phyloP scores from a whole-genome alignment of 2,797 vertebrate genomes.

The Phoebastria nigripes region DNA sequence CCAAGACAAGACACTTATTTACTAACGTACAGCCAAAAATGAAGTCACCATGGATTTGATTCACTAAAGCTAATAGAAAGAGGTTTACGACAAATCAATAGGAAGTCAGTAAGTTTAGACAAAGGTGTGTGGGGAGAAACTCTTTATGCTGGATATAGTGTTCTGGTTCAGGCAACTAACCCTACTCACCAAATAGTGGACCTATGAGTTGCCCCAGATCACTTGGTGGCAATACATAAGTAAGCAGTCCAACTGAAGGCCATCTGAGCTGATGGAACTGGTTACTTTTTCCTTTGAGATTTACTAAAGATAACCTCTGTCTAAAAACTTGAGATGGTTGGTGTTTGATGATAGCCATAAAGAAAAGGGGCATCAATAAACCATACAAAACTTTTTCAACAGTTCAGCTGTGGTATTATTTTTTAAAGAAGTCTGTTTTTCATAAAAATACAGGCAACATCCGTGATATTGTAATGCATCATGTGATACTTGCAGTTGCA shows the following conservation, averaged over 20 bases:
- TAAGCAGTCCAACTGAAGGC: not conserved
- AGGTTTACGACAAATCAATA: not conserved
- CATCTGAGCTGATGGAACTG: not conserved
- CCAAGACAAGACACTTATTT: not conserved
- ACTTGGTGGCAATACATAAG: not conserved
- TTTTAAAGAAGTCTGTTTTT: not conserved
- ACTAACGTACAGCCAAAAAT: not conserved
- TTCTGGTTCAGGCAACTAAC: not conserved
- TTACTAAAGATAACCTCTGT: not conserved
- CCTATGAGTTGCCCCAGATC: not conserved
- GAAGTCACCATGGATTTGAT: not conserved
- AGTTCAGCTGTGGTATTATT: not conserved
- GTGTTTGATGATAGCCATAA: not conserved
- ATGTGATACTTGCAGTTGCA: not conserved
- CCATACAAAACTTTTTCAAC: not conserved
- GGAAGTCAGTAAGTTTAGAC: not conserved
- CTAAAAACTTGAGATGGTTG: not conserved
- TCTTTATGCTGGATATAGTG: not conserved
- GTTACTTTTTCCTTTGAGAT: not conserved
- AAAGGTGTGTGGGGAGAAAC: not conserved
- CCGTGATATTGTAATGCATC: too few species aligned
- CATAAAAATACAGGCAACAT: not conserved
- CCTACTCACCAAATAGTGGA: not conserved
- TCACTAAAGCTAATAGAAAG: not conserved
- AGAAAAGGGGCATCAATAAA: not conserved